Evolutionary conservation across 2,113 vertebrate species (phyloP).

Genomic region (Centropus unirufus): DNA sequence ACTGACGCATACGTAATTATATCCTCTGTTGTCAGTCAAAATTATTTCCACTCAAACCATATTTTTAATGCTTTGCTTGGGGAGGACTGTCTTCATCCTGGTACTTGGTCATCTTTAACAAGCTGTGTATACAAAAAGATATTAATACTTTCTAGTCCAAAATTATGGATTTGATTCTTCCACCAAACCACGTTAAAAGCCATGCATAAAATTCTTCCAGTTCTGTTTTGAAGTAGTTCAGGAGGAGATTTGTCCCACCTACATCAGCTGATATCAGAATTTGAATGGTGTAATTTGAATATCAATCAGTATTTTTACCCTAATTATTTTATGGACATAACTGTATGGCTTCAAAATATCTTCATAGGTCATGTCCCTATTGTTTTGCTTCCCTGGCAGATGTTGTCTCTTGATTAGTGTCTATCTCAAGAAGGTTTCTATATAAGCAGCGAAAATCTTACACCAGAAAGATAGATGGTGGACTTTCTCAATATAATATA

Average conservation of each 20-base stretch:
- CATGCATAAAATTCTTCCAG: not conserved
- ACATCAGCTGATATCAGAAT: not conserved
- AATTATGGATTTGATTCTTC: not conserved
- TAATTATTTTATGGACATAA: not conserved
- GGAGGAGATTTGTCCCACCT: not conserved
- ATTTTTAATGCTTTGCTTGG: not conserved
- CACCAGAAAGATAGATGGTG: not conserved
- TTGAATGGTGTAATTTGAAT: not conserved
- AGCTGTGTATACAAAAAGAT: not conserved
- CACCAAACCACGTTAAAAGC: not conserved
- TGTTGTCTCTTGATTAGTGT: not conserved
- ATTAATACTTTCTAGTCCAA: not conserved
- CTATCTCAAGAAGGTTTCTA: not conserved
- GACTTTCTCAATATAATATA: not conserved
- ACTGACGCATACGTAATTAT: not conserved
- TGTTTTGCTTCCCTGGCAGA: not conserved
- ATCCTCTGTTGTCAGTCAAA: not conserved
- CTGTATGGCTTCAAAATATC: not conserved
- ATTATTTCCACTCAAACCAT: not conserved
- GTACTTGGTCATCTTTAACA: not conserved
- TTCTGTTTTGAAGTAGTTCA: not conserved
- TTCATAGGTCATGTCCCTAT: not conserved
- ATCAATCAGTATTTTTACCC: not conserved
- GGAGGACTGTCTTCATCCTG: not conserved
- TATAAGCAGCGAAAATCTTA: not conserved